Percentiles rank a stretch among this genome's conserved stretches.
Evolutionary conservation across 2,888 invertebrate genomes (phyloP).

Genomic region (Luperina nickerlii): DNA sequence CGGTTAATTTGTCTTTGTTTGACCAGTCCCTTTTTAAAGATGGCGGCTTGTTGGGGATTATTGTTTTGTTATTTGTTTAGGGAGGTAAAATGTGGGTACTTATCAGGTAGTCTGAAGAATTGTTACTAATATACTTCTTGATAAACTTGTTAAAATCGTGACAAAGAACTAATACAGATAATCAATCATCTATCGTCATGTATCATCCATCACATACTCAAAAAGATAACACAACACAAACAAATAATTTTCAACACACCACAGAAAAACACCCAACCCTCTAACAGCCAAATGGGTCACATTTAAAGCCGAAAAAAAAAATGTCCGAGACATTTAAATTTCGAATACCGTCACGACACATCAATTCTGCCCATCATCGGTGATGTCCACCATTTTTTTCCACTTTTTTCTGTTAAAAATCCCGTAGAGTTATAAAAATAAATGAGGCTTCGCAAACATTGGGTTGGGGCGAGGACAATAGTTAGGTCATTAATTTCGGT

Average conservation of each 20-base stretch:
- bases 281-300: slow-evolving; percentile 66
- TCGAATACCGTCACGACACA: slow-evolving; percentile 80
- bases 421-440: slow-evolving; percentile 86
- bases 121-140: background rate
- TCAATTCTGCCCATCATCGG: slow-evolving; percentile 79
- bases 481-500: slow-evolving; percentile 89
- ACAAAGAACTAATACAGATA: background rate
- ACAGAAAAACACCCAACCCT: slow-evolving; percentile 58
- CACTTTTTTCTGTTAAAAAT: slow-evolving; percentile 83
- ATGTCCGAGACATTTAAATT: slow-evolving; percentile 75
- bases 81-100: background rate
- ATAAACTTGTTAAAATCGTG: background rate
- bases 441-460: slow-evolving; percentile 86
- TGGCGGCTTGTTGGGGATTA: slow-evolving; percentile 25
- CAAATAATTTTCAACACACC: slow-evolving; percentile 50
- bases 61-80: slow-evolving; percentile 33
- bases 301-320: slow-evolving; percentile 68
- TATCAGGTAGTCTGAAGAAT: background rate
- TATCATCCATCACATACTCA: slow-evolving; percentile 1
- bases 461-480: slow-evolving; percentile 88
- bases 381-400: slow-evolving; percentile 81
- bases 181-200: slow-evolving; percentile 17
- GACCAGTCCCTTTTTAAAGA: slow-evolving; percentile 54
- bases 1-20: slow-evolving; percentile 66
- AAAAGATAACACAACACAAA: slow-evolving; percentile 52